These are phyloP conservation scores for Oenanthe oenanthe DNA, from an alignment of 2,113 vertebrate species.

Conservation along the genomic window DNA sequence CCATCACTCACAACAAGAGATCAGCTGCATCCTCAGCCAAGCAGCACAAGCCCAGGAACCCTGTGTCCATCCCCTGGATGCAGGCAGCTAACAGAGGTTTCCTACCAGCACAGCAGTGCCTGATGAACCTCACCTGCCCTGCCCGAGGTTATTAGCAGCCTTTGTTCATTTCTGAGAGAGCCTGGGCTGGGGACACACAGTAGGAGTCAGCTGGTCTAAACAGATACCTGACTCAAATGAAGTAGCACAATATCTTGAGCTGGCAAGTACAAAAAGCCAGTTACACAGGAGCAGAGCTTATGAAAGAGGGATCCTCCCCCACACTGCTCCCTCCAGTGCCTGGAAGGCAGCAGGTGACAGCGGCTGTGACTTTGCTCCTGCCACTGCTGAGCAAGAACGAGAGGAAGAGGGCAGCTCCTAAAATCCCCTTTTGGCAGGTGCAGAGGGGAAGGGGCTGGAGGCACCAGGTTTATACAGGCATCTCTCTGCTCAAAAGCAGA, in stretches of 20 bases:
- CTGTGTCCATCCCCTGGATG: not conserved
- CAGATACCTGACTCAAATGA: not conserved
- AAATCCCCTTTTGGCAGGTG: not conserved
- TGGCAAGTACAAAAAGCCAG: not conserved
- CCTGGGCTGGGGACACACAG: not conserved
- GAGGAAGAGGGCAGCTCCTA: not conserved
- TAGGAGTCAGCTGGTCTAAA: not conserved
- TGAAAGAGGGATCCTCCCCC: not conserved
- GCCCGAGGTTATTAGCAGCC: not conserved
- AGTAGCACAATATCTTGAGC: not conserved
- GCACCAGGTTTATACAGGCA: not conserved
- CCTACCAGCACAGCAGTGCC: not conserved
- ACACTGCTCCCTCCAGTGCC: not conserved
- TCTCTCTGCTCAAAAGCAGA: not conserved
- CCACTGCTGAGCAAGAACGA: not conserved
- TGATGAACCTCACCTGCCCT: not conserved
- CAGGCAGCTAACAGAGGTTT: not conserved
- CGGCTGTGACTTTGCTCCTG: rapidly evolving
- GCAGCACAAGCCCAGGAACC: not conserved
- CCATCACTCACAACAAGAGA: not conserved
- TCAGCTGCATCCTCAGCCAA: not conserved
- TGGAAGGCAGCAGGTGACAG: not conserved
- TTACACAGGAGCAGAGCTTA: not conserved
- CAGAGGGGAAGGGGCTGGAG: not conserved
- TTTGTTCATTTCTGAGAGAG: not conserved